These are phyloP conservation scores for Heliconius ethilla DNA, from an alignment of 2,888 invertebrate species.

Conservation along the genomic window DNA sequence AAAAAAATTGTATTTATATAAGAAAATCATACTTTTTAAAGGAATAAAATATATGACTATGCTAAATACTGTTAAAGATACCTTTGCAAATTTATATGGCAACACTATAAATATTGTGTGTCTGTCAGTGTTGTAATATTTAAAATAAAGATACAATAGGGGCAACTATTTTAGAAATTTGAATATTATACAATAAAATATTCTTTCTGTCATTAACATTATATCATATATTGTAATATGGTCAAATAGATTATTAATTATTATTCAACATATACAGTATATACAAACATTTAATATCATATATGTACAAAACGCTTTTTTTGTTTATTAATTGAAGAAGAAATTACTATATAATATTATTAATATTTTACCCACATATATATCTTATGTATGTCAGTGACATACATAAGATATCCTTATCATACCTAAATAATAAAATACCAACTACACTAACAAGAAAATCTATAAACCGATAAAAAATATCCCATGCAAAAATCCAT, in stretches of 20 bases:
- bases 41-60: background rate
- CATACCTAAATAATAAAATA: background rate
- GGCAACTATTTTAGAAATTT: no score
- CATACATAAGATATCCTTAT: background rate
- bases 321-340: background rate
- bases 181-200: background rate
- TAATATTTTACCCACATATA: background rate
- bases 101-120: background rate
- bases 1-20: background rate
- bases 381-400: no score
- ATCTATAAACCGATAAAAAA: background rate
- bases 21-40: background rate
- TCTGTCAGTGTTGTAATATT: background rate
- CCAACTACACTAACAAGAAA: background rate
- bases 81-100: background rate
- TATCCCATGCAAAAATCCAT: conserved; percentile 11
- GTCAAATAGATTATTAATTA: background rate
- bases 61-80: background rate
- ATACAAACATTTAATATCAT: background rate
- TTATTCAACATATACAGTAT: background rate
- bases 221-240: background rate
- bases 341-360: background rate
- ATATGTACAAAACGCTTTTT: background rate
- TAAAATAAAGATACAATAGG: background rate
- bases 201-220: background rate